Evolutionary conservation across 2,113 vertebrate genomes (phyloP).

Genomic region (Gymnogyps californianus): DNA sequence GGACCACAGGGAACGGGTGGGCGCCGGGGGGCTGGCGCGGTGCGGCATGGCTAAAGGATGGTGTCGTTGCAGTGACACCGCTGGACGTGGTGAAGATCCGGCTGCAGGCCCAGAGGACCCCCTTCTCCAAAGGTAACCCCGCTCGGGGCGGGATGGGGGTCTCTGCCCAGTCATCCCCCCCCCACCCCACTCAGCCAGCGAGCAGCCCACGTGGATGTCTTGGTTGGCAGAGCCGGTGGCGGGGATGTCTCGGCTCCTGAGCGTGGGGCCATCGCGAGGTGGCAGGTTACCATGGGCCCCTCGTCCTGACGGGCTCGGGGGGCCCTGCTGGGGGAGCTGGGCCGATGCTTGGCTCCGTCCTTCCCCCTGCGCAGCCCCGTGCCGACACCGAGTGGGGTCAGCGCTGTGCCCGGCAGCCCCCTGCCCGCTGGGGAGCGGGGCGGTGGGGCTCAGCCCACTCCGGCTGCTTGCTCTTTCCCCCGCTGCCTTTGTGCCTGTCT

Average conservation of each 20-base stretch:
- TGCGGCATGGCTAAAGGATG: rapidly evolving
- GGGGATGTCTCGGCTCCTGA: background rate
- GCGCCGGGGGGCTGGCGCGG: rapidly evolving
- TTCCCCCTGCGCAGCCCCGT: rapidly evolving
- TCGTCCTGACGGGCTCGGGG: rapidly evolving
- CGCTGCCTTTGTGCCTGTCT: background rate
- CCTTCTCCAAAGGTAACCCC: slow-evolving; percentile 76
- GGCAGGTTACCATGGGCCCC: background rate
- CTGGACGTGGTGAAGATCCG: slow-evolving; percentile 96
- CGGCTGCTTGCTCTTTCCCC: rapidly evolving
- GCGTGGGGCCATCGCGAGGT: background rate
- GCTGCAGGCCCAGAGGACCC: slow-evolving; percentile 88
- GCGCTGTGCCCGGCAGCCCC: rapidly evolving
- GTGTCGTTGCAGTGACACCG: slow-evolving; percentile 80
- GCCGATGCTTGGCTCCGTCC: background rate
- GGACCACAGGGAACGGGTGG: background rate
- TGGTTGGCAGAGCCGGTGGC: background rate
- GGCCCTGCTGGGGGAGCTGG: background rate
- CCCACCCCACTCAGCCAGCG: rapidly evolving
- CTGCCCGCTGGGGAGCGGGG: rapidly evolving
- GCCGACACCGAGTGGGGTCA: rapidly evolving
- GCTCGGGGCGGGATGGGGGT: rapidly evolving
- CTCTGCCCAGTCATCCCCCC: background rate
- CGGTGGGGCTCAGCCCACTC: background rate
- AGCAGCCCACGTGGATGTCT: background rate